These are phyloP conservation scores for Sebastes hopkinsi DNA, from an alignment of 2,797 vertebrate species.

Conservation along the genomic window DNA sequence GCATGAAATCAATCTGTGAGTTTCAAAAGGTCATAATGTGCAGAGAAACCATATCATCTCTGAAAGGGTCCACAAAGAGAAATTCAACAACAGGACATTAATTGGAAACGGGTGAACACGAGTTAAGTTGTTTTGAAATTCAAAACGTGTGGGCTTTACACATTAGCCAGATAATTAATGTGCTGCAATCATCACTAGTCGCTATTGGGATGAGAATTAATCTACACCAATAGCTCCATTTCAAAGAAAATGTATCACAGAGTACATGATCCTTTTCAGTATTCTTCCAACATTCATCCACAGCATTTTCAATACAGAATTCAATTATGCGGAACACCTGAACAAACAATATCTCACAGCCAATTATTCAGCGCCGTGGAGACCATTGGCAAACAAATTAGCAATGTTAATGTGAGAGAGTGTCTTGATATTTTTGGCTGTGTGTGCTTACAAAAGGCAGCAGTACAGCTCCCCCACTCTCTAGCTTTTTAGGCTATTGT, in stretches of 20 bases:
- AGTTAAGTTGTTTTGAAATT: constrained; percentile 69
- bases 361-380: constrained; percentile 80
- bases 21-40: constrained; percentile 74
- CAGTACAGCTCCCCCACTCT: constrained; percentile 22
- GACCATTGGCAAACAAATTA: constrained; percentile 83
- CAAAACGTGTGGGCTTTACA: constrained; percentile 61
- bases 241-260: constrained; percentile 73
- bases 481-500: constrained; percentile 66
- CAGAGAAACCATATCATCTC: constrained; percentile 63
- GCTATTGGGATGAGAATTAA: constrained; percentile 69
- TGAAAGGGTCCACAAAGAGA: constrained; percentile 54
- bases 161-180: constrained; percentile 73
- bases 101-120: constrained; percentile 71
- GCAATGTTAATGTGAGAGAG: constrained; percentile 82
- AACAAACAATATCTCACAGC: constrained; percentile 85
- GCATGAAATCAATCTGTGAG: constrained; percentile 75
- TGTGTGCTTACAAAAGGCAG: constrained; percentile 68
- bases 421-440: constrained; percentile 81
- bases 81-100: constrained; percentile 62
- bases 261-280: constrained; percentile 68
- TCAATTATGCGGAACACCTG: constrained; percentile 86
- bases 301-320: constrained; percentile 80
- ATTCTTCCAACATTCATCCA: constrained; percentile 73
- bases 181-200: constrained; percentile 63
- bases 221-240: constrained; percentile 65